Evolutionary conservation across 1,140 invertebrate species (phyloP), one percentile per base, ranked within the genome.

Genomic region (Pseudomyrmex sp.): DNA sequence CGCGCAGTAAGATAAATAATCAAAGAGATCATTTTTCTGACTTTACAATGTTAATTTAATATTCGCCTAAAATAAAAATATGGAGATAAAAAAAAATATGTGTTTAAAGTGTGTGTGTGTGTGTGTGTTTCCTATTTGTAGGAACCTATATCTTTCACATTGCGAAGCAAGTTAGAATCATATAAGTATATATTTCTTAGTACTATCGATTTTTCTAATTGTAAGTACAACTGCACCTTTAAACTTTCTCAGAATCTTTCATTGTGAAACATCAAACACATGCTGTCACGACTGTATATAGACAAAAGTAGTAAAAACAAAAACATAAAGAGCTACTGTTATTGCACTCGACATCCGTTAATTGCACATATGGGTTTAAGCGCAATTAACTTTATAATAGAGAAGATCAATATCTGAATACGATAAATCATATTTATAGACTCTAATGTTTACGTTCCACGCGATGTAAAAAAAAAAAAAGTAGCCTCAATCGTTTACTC

Each of bases 381-480:
- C 54, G 66, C 48, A 13, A 44, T 77, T 66, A 23, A 54, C 48
- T 44, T 66, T n/a, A 68, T 77, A 77, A 77, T 77, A 68, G 61
- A 66, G 35, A 23, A 76, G 46, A 77, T 52, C 61, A 9, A 66
- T 76, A 66, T 66, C 74, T 68, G 44, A 5, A 77, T 54, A 23
- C 52, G 66, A 75, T 20, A 35, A 66, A 66, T 77, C 46, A 44
- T 61, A 20, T 52, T 52, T 52, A 26, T 77, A 68, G 63, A 77
- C 23, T 52, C 63, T 18, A 10, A 0, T 20, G 72, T 74, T 48
- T n/a, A 52, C 48, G 54, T 76, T 68, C 65, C 62, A 77, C 26
- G 54, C 26, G 12, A 9, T 44, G 46, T 18, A 12, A 54, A 54
- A 8, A n/a, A 68, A 76, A 26, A 66, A 18, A 18, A 18, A 18